Evolutionary conservation across 2,113 vertebrate genomes (phyloP).

Genomic region (Phylloscopus whistleri): DNA sequence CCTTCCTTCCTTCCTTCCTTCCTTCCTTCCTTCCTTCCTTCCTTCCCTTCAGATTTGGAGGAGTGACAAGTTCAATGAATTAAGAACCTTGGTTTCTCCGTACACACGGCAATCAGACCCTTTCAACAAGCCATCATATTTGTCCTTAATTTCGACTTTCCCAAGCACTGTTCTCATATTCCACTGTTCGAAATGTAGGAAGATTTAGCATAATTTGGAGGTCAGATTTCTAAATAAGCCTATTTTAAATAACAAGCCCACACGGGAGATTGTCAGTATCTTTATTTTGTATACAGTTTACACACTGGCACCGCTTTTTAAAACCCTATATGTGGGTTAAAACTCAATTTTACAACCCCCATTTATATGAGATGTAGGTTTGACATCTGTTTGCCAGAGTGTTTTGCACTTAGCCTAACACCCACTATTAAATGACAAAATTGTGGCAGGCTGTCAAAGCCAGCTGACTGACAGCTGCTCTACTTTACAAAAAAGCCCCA

Average conservation of each 20-base stretch:
- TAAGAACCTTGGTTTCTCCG: neutral
- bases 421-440: constrained; percentile 80
- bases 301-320: constrained; percentile 35
- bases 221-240: constrained; percentile 55
- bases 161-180: neutral
- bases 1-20: no score
- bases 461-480: constrained; percentile 87
- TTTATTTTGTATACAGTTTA: constrained; percentile 22
- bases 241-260: constrained; percentile 29
- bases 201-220: constrained; percentile 55
- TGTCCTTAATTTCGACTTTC: constrained; percentile 37
- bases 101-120: neutral
- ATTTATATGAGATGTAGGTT: constrained; percentile 72
- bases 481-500: constrained; percentile 73
- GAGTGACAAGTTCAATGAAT: neutral
- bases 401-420: constrained; percentile 80
- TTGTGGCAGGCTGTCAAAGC: constrained; percentile 86
- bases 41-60: neutral
- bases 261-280: constrained; percentile 39
- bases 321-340: constrained; percentile 65
- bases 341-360: constrained; percentile 71
- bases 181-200: constrained; percentile 21
- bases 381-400: constrained; percentile 86
- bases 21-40: no score
- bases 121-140: neutral